phyloP scores from a whole-genome alignment of 2,888 invertebrate genomes.

The Spisula subtruncata region DNA sequence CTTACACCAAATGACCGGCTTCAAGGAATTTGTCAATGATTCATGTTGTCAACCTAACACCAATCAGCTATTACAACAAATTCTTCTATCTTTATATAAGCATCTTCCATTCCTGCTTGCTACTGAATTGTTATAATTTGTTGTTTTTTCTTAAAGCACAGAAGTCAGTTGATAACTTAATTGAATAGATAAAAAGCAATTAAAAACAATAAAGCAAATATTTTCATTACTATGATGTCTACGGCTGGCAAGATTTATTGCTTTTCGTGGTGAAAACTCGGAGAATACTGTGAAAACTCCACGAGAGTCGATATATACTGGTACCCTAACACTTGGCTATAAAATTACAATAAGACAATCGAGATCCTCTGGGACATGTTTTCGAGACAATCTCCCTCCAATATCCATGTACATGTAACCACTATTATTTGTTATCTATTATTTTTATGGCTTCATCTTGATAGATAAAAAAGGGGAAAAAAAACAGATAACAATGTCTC shows the following conservation, averaged over 20 bases:
- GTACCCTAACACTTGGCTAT: background rate
- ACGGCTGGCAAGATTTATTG: background rate
- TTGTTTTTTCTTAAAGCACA: background rate
- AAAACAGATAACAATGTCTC: slow-evolving; percentile 20
- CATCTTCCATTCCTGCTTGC: background rate
- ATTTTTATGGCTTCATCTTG: slow-evolving; percentile 9
- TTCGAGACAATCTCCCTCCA: background rate
- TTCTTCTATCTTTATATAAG: too few species aligned
- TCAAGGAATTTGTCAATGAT: too few species aligned
- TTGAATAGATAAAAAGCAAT: slow-evolving; percentile 18
- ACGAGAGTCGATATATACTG: background rate
- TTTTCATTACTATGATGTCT: slow-evolving; percentile 10
- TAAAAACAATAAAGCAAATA: background rate
- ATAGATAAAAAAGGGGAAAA: slow-evolving; percentile 12
- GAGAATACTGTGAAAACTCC: background rate
- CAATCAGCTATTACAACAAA: too few species aligned
- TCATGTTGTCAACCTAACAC: too few species aligned
- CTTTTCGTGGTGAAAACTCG: background rate
- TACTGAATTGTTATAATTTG: background rate
- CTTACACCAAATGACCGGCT: too few species aligned
- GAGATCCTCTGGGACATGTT: background rate
- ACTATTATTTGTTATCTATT: slow-evolving; percentile 2
- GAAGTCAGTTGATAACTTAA: background rate
- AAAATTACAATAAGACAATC: background rate
- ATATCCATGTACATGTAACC: background rate